Conservation (phyloP, 2,797 vertebrate species). For the Falco biarmicus region DNA sequence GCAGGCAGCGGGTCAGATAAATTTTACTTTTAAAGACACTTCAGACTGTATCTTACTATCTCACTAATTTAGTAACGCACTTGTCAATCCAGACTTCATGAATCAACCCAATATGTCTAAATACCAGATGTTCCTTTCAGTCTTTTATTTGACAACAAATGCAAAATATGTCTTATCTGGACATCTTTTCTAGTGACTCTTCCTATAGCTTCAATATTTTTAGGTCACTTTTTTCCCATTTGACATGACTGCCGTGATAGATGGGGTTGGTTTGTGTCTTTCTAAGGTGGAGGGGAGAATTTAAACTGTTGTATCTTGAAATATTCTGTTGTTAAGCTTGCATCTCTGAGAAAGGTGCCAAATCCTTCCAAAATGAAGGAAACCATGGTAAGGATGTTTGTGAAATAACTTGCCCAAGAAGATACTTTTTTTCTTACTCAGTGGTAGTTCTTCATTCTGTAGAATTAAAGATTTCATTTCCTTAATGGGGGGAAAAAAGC, state of each 20-base stretch:
- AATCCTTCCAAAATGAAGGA: background rate
- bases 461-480: background rate
- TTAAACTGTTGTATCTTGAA: background rate
- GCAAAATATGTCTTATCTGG: accelerated
- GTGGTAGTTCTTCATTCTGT: background rate
- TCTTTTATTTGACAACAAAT: background rate
- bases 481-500: background rate
- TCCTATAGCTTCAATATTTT: background rate
- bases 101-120: background rate
- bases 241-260: background rate
- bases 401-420: background rate
- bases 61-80: background rate
- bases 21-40: background rate
- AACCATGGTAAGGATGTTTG: background rate
- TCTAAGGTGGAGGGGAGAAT: background rate
- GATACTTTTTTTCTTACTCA: background rate
- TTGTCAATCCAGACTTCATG: background rate
- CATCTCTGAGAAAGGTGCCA: background rate
- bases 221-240: background rate
- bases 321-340: accelerated
- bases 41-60: background rate
- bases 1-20: background rate
- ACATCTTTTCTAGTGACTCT: background rate
- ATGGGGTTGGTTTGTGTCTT: background rate
- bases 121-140: background rate